phyloP scores from a whole-genome alignment of 2,797 vertebrate genomes.

The Paedocypris micromegethes region DNA sequence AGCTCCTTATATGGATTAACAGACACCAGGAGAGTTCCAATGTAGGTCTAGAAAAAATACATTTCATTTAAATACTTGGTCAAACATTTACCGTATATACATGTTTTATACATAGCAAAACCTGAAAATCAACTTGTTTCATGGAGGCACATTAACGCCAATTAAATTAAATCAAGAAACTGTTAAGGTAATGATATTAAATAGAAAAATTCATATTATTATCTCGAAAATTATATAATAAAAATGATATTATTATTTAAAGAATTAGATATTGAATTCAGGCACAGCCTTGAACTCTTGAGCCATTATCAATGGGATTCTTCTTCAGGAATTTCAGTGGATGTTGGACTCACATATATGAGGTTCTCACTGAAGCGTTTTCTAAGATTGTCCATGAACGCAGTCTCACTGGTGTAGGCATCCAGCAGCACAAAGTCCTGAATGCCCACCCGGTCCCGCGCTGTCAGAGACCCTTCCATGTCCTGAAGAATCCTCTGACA shows the following conservation, averaged over 20 bases:
- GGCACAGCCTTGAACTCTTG: too few species aligned
- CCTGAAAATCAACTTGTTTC: too few species aligned
- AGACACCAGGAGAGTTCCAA: slow-evolving; percentile 89
- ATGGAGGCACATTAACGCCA: too few species aligned
- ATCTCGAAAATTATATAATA: too few species aligned
- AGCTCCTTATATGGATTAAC: slow-evolving; percentile 94
- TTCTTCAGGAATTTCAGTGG: not conserved
- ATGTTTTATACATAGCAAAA: too few species aligned
- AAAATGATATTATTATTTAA: too few species aligned
- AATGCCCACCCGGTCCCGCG: slow-evolving; percentile 88
- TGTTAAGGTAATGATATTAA: too few species aligned
- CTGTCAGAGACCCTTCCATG: slow-evolving; percentile 88
- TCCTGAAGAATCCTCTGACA: slow-evolving; percentile 70
- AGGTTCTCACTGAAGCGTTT: slow-evolving; percentile 93
- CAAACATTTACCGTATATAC: too few species aligned
- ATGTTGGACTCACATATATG: slow-evolving; percentile 80
- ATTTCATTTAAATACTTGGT: slow-evolving; percentile 5
- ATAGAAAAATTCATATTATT: too few species aligned
- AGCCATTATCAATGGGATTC: too few species aligned
- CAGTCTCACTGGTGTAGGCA: slow-evolving; percentile 83
- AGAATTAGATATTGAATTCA: too few species aligned
- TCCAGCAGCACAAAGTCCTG: slow-evolving; percentile 95
- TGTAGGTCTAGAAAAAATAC: slow-evolving; percentile 75
- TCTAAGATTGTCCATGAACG: slow-evolving; percentile 88
- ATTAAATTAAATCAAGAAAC: too few species aligned